Percentiles rank a stretch among this genome's conserved stretches.
These are phyloP conservation scores for Muscicapa comitata DNA, from an alignment of 2,797 vertebrate species.

Conservation along the genomic window DNA sequence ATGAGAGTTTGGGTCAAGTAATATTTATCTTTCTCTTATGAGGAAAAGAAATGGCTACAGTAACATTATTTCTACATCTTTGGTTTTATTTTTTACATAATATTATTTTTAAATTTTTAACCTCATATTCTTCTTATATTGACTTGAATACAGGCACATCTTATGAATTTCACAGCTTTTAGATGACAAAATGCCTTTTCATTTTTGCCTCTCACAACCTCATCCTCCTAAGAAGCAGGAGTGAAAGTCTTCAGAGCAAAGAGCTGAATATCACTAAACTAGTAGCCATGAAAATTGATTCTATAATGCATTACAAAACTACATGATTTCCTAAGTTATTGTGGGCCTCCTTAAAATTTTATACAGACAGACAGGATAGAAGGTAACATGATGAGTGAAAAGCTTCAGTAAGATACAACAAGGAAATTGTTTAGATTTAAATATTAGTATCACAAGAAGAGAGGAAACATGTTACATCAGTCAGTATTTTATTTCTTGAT, in stretches of 20 bases:
- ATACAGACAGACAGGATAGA: background rate
- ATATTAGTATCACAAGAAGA: background rate
- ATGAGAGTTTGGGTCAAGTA: background rate
- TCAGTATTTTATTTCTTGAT: background rate
- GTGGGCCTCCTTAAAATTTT: background rate
- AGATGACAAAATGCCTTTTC: background rate
- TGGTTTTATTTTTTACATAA: background rate
- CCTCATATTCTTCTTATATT: background rate
- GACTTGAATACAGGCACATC: background rate
- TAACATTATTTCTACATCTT: background rate
- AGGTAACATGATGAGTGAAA: background rate
- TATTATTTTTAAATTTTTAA: background rate
- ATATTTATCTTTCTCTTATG: background rate
- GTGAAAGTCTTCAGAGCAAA: background rate
- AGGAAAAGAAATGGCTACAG: background rate
- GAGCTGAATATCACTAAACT: background rate
- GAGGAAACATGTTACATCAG: accelerated
- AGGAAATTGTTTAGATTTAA: background rate
- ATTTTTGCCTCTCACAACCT: background rate
- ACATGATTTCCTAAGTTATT: background rate
- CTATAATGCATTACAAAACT: background rate
- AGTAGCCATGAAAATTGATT: background rate
- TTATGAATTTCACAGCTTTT: background rate
- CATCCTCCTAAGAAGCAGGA: background rate
- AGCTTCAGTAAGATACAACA: background rate